Conservation (phyloP, 2,888 invertebrate genomes). For the Ischnus inquisitorius region DNA sequence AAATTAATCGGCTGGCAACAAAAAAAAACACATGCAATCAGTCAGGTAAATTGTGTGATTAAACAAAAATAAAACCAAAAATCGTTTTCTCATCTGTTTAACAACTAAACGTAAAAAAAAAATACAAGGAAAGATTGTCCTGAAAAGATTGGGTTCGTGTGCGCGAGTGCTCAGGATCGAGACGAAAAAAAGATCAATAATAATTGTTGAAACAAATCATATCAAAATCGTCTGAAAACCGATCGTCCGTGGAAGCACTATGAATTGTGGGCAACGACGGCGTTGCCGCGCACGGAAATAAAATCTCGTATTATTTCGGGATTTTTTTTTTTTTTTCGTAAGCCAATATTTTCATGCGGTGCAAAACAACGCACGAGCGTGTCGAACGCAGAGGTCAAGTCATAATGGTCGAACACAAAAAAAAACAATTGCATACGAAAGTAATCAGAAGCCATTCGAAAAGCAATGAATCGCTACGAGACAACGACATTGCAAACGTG, state of each 20-base stretch:
- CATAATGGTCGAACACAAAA: background rate
- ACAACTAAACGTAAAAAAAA: background rate
- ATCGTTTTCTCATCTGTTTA: too few relatives aligned
- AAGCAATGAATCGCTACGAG: background rate
- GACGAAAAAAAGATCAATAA: background rate
- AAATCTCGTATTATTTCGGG: background rate
- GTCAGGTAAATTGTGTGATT: too few relatives aligned
- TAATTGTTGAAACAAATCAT: background rate
- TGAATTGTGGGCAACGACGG: background rate
- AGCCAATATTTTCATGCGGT: background rate
- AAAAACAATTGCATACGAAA: background rate
- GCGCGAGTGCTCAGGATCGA: background rate
- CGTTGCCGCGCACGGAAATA: background rate
- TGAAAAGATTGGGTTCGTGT: background rate
- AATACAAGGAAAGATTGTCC: background rate
- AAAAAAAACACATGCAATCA: background rate
- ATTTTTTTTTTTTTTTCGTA: constrained; percentile 1
- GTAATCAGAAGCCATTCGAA: background rate
- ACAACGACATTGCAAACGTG: background rate
- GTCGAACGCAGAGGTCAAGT: background rate
- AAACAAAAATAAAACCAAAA: too few relatives aligned
- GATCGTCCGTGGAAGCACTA: background rate
- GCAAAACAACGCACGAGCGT: background rate
- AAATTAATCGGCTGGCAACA: background rate
- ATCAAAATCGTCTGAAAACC: too few relatives aligned